phyloP scores from a whole-genome alignment of 2,888 invertebrate genomes.

The Caenorhabditis uteleia region DNA sequence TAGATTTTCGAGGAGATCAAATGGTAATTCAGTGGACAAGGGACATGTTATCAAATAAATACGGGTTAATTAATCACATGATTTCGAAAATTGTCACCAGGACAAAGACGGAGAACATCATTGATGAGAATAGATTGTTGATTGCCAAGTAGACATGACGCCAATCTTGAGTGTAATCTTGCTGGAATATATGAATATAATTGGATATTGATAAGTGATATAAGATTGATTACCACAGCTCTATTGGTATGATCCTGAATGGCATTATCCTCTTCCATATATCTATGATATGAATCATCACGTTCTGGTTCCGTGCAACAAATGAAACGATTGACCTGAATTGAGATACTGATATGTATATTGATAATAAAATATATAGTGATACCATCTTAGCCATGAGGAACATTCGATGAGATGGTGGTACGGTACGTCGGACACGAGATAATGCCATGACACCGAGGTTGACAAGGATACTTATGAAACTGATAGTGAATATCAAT shows the following conservation, averaged over 20 bases:
- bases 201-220: background rate
- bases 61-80: constrained; percentile 11
- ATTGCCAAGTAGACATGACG: constrained; percentile 64
- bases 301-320: constrained; percentile 67
- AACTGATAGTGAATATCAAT: constrained; percentile 57
- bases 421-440: constrained; percentile 58
- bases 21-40: no score
- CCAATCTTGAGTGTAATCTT: constrained; percentile 66
- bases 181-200: constrained; percentile 14
- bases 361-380: background rate
- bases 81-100: constrained; percentile 47
- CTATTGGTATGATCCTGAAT: background rate
- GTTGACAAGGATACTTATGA: constrained; percentile 59
- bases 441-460: constrained; percentile 60
- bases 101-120: constrained; percentile 61
- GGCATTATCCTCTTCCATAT: constrained; percentile 45
- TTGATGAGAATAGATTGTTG: constrained; percentile 64
- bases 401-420: constrained; percentile 61
- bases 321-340: constrained; percentile 58
- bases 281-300: constrained; percentile 56
- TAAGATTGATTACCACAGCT: constrained; percentile 8
- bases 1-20: no score
- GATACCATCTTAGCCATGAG: constrained; percentile 57
- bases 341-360: background rate
- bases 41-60: constrained; percentile 14